phyloP scores from a whole-genome alignment of 1,140 invertebrate genomes.

The Telenomus remus region DNA sequence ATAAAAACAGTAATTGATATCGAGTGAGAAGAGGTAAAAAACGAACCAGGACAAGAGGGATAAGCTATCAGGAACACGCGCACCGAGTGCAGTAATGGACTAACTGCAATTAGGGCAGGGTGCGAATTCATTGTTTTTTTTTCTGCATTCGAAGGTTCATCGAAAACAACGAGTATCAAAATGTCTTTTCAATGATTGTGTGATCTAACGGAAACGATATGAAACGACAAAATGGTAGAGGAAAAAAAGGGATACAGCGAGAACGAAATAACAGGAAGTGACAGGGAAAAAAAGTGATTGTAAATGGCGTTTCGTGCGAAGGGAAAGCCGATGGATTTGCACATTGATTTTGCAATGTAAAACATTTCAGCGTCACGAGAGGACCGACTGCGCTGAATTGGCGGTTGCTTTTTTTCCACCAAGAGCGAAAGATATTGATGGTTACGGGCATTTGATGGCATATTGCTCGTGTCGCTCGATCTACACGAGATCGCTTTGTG shows the following conservation, averaged over 20 bases:
- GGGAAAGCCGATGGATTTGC: constrained; percentile 62
- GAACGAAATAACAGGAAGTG: constrained; percentile 56
- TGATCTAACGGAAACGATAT: constrained; percentile 68
- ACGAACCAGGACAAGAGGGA: too few species aligned
- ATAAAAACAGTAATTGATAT: too few species aligned
- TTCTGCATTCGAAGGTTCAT: constrained; percentile 21
- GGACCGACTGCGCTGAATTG: constrained; percentile 41
- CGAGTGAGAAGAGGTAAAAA: too few species aligned
- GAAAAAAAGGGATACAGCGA: constrained; percentile 28
- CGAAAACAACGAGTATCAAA: constrained; percentile 57
- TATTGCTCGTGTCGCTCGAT: constrained; percentile 71
- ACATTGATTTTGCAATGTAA: constrained; percentile 76
- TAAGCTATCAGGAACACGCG: constrained; percentile 8
- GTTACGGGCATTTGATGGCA: constrained; percentile 75
- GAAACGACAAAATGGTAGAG: constrained; percentile 33
- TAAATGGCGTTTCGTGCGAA: constrained; percentile 54
- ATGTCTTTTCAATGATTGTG: constrained; percentile 73
- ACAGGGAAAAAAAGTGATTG: constrained; percentile 51
- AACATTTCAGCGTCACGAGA: constrained; percentile 70
- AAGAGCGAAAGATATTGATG: constrained; percentile 71
- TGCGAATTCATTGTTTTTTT: constrained; percentile 24
- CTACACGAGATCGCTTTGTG: constrained; percentile 70
- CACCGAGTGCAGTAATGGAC: constrained; percentile 4
- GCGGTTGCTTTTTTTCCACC: constrained; percentile 48
- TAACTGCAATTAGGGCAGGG: constrained; percentile 56